phyloP scores from a whole-genome alignment of 2,113 vertebrate genomes.

The Brevimyrus niger region DNA sequence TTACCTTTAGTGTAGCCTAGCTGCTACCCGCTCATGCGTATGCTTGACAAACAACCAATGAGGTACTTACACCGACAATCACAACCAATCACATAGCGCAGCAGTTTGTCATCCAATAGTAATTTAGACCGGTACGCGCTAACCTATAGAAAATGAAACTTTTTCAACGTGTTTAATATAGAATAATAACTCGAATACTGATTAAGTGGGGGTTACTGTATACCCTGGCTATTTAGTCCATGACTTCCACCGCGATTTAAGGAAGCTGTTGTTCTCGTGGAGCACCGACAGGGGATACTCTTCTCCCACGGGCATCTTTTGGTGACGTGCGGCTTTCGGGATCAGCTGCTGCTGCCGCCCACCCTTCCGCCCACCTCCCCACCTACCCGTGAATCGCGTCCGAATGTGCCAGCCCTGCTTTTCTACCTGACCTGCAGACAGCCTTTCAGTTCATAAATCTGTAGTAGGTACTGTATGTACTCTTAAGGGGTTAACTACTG shows the following conservation, averaged over 20 bases:
- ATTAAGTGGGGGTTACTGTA: not conserved
- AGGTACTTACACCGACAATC: not conserved
- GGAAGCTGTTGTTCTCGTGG: not conserved
- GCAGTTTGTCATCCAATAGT: not conserved
- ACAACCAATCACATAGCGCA: conserved; percentile 7
- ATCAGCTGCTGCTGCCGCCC: conserved; percentile 43
- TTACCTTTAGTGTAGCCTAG: not conserved
- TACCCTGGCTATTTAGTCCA: not conserved
- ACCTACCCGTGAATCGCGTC: conserved; percentile 33
- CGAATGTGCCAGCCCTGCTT: not conserved
- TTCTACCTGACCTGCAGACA: not conserved
- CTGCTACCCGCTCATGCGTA: not conserved
- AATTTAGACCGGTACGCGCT: not conserved
- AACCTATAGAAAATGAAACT: not conserved
- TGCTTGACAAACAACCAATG: not conserved
- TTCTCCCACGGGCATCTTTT: conserved; percentile 41
- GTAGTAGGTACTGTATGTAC: not conserved
- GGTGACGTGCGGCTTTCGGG: conserved; percentile 50
- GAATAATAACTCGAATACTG: not conserved
- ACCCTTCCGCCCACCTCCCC: conserved; percentile 26
- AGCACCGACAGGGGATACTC: conserved; percentile 47
- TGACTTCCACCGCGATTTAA: not conserved
- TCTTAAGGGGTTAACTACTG: not conserved
- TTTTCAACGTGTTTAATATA: not conserved
- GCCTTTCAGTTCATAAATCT: not conserved